Evolutionary conservation across 2,113 vertebrate species (phyloP).

Genomic region (Aptenodytes forsteri): DNA sequence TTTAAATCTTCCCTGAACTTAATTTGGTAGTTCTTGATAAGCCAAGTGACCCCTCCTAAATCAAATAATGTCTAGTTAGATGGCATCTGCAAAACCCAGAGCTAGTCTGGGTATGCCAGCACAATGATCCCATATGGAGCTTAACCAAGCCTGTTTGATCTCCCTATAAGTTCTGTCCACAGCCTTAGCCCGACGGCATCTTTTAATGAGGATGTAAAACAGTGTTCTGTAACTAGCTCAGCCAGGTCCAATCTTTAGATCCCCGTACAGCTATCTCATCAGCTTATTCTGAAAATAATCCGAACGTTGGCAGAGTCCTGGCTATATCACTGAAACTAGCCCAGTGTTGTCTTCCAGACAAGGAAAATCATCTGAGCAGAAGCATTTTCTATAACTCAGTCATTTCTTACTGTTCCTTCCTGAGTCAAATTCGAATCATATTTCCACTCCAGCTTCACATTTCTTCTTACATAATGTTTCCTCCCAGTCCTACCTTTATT

Average conservation of each 20-base stretch:
- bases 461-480: neutral
- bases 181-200: neutral
- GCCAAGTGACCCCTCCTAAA: neutral
- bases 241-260: fast-evolving
- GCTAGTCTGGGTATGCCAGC: neutral
- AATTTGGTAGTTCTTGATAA: neutral
- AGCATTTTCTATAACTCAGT: neutral
- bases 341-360: neutral
- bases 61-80: neutral
- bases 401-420: neutral
- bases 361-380: neutral
- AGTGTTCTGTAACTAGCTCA: neutral
- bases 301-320: neutral
- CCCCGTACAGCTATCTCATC: neutral
- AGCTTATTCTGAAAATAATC: neutral
- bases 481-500: neutral
- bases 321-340: neutral
- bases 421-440: neutral
- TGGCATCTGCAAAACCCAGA: neutral
- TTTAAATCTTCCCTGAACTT: neutral
- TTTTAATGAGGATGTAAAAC: neutral
- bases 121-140: neutral
- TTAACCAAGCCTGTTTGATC: neutral
- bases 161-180: neutral
- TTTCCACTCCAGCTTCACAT: neutral